Conservation (phyloP, 2,113 vertebrate species). For the Tragelaphus buxtoni region DNA sequence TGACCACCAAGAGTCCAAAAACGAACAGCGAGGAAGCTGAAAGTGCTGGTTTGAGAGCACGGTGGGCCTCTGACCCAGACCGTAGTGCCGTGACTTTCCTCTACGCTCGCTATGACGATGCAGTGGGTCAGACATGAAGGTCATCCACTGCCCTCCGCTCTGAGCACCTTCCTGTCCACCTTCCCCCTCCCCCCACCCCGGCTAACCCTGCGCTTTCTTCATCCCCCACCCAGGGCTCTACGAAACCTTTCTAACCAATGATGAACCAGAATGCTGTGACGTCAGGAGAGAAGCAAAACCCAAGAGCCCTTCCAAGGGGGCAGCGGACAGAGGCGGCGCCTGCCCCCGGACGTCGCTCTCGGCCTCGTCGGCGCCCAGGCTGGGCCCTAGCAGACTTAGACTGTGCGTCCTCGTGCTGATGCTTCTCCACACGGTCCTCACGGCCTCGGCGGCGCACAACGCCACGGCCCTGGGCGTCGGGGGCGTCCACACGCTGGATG, state of each 20-base stretch:
- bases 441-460: slow-evolving; percentile 95
- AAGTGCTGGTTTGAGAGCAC: not conserved
- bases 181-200: no score
- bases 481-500: slow-evolving; percentile 89
- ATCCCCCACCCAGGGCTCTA: slow-evolving; percentile 87
- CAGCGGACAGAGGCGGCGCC: slow-evolving; percentile 89
- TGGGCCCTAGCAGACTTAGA: slow-evolving; percentile 96
- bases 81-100: not conserved
- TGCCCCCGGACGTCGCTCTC: slow-evolving; percentile 92
- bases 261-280: slow-evolving; percentile 96
- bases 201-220: slow-evolving; percentile 48
- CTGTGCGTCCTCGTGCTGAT: slow-evolving; percentile 96
- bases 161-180: fast-evolving
- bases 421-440: slow-evolving; percentile 96
- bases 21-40: not conserved
- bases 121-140: not conserved
- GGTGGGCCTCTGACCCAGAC: fast-evolving
- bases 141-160: not conserved
- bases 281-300: slow-evolving; percentile 91
- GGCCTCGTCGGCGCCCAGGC: slow-evolving; percentile 93
- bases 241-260: slow-evolving; percentile 92
- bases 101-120: not conserved
- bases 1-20: not conserved
- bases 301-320: slow-evolving; percentile 87
- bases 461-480: slow-evolving; percentile 90